Conservation (phyloP, 2,888 invertebrate genomes). For the Priocnemis perturbator region DNA sequence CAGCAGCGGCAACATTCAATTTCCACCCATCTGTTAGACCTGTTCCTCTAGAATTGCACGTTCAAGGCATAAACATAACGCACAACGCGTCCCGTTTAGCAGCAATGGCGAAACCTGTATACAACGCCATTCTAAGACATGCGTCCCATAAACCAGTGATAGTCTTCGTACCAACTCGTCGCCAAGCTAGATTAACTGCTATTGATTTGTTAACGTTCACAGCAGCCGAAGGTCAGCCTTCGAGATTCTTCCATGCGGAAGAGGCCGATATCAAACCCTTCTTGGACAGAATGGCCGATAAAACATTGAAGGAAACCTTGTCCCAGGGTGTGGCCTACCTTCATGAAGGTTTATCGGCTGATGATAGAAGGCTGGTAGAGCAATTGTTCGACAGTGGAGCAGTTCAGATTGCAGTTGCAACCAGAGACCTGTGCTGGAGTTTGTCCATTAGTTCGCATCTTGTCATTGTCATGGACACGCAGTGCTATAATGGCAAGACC, state of each 20-base stretch:
- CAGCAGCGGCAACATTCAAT: conserved; percentile 95
- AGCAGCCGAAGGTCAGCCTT: conserved; percentile 90
- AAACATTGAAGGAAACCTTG: conserved; percentile 93
- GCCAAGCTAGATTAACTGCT: conserved; percentile 94
- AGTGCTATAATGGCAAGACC: conserved; percentile 81
- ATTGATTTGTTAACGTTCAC: conserved; percentile 96
- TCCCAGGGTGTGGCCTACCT: conserved; percentile 97
- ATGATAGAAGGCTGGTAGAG: conserved; percentile 93
- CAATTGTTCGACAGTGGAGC: conserved; percentile 95
- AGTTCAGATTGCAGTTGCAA: conserved; percentile 94
- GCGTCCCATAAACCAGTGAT: conserved; percentile 90
- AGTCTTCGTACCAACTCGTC: conserved; percentile 93
- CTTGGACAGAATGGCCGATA: conserved; percentile 90
- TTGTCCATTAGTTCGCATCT: conserved; percentile 93
- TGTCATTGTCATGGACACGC: conserved; percentile 98
- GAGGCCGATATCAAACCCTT: conserved; percentile 92
- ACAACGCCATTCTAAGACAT: conserved; percentile 91
- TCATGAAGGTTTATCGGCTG: conserved; percentile 92
- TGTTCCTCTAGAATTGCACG: conserved; percentile 94
- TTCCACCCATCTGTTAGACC: conserved; percentile 99
- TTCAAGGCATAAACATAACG: conserved; percentile 97
- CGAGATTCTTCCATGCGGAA: conserved; percentile 92
- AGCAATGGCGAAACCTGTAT: conserved; percentile 98
- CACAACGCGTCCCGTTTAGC: conserved; percentile 97
- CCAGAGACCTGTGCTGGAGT: conserved; percentile 94